Percentiles rank a stretch among this genome's conserved stretches.
These are phyloP conservation scores for Paratrypauchen microcephalus DNA, from an alignment of 2,797 vertebrate species.

Conservation along the genomic window DNA sequence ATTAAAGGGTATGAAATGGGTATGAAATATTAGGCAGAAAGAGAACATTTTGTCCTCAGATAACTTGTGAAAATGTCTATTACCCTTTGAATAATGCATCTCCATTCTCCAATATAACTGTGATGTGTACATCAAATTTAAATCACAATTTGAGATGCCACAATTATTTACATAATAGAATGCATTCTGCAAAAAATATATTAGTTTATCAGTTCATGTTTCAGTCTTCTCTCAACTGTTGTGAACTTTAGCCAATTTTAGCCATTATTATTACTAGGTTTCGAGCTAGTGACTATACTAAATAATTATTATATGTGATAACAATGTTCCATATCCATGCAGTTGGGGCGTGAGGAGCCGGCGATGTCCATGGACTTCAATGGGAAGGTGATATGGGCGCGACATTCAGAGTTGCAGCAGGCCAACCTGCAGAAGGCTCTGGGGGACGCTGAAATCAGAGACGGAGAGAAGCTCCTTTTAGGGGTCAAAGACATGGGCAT, in stretches of 20 bases:
- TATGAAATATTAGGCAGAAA: not conserved
- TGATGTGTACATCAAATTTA: too few relatives aligned
- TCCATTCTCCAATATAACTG: too few relatives aligned
- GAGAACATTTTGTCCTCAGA: not conserved
- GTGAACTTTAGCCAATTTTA: too few relatives aligned
- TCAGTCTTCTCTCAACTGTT: too few relatives aligned
- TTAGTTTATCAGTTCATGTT: too few relatives aligned
- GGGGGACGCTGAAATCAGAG: conserved; percentile 89
- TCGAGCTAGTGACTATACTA: too few relatives aligned
- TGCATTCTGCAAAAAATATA: too few relatives aligned
- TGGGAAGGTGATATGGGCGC: conserved; percentile 95
- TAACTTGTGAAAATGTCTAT: too few relatives aligned
- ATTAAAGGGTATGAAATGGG: not conserved
- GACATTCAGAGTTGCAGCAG: conserved; percentile 93
- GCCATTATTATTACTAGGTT: too few relatives aligned
- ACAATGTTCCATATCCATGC: conserved; percentile 6
- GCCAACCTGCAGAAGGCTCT: conserved; percentile 94
- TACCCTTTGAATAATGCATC: too few relatives aligned
- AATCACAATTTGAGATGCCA: too few relatives aligned
- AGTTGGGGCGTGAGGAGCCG: conserved; percentile 93
- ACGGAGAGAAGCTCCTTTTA: conserved; percentile 88
- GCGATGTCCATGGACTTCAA: conserved; percentile 96
- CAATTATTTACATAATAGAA: too few relatives aligned
- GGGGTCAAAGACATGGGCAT: conserved; percentile 96
- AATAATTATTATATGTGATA: not conserved